Evolutionary conservation across 1,140 invertebrate genomes (phyloP).

Genomic region (Heliconius hermathena): DNA sequence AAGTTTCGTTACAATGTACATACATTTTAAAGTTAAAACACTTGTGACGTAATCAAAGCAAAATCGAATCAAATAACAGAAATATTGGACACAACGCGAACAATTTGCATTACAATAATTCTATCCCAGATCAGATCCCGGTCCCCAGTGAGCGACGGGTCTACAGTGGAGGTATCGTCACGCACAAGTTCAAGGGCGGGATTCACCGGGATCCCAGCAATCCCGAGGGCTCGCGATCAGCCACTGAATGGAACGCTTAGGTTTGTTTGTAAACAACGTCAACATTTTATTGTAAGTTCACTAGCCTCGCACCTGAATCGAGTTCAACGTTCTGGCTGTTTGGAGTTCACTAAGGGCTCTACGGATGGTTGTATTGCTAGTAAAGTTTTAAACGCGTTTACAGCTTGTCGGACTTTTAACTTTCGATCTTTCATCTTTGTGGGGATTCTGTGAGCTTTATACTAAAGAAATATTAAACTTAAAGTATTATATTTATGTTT

Average conservation of each 20-base stretch:
- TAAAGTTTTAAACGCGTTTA: slow-evolving; percentile 23
- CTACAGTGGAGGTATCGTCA: slow-evolving; percentile 37
- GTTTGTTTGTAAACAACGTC: slow-evolving; percentile 52
- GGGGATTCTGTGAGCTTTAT: neutral
- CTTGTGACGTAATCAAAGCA: neutral
- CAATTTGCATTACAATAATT: slow-evolving; percentile 6
- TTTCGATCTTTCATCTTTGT: slow-evolving; percentile 11
- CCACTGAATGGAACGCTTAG: slow-evolving; percentile 44
- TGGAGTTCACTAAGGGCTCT: slow-evolving; percentile 29
- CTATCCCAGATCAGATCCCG: neutral
- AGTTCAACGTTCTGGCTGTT: slow-evolving; percentile 35
- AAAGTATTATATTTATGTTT: neutral
- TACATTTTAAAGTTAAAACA: neutral
- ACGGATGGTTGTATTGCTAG: slow-evolving; percentile 19
- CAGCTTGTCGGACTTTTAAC: slow-evolving; percentile 15
- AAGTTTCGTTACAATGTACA: neutral
- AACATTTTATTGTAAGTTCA: slow-evolving; percentile 39
- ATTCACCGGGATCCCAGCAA: slow-evolving; percentile 41
- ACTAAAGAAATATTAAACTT: neutral
- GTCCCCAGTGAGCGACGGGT: slow-evolving; percentile 22
- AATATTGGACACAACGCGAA: neutral
- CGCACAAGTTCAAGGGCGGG: slow-evolving; percentile 56
- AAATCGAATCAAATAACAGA: neutral
- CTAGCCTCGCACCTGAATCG: slow-evolving; percentile 37
- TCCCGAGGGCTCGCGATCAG: slow-evolving; percentile 44